Evolutionary conservation across 2,113 vertebrate genomes (phyloP), one percentile per base, ranked within the genome.

Genomic region (Ailuropoda melanoleuca): DNA sequence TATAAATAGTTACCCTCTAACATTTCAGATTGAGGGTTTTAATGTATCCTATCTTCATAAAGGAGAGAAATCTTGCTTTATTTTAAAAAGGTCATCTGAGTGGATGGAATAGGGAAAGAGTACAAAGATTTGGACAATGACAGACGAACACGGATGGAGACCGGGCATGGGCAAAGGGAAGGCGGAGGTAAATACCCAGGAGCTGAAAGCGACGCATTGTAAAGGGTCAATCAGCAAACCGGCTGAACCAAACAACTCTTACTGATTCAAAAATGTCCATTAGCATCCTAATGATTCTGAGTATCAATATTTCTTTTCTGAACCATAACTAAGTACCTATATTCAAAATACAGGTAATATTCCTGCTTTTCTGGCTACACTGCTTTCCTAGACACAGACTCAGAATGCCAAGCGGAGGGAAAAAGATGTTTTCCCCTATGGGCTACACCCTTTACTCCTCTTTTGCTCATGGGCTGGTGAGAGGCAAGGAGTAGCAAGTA

Each of bases 351-450:
- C 31, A 87, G 39, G 82, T 14, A 46, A 19, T 56, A 34, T 46
- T 82, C 90, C 48, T 53, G 18, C 23, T 29, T 50, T n/a, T 70
- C 60, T 78, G 56, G 58, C 8, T 26, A 29, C 1, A 34, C 8
- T 66, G 48, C n/a, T 96, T 82, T 77, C 24, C 62, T 77, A 86
- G 43, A 53, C 23, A 68, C 0, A 96, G 50, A 46, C 29, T 97
- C 75, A n/a, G 14, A 55, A 62, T 34, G 55, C 64, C 80, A 56
- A 26, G 74, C 8, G n/a, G 64, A 56, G 6, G 19, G 23, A 13
- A 10, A 26, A 29, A 82, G 37, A 56, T 56, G 8, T 14, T 9
- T 46, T 46, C 12, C 23, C 15, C 48, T 19, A 2, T 9, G 46
- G 53, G 34, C 17, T 56, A n/a, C 29, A 19, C 11, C 26, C 58